Conservation (phyloP, 1,140 invertebrate species). For the Chionoecetes opilio region DNA sequence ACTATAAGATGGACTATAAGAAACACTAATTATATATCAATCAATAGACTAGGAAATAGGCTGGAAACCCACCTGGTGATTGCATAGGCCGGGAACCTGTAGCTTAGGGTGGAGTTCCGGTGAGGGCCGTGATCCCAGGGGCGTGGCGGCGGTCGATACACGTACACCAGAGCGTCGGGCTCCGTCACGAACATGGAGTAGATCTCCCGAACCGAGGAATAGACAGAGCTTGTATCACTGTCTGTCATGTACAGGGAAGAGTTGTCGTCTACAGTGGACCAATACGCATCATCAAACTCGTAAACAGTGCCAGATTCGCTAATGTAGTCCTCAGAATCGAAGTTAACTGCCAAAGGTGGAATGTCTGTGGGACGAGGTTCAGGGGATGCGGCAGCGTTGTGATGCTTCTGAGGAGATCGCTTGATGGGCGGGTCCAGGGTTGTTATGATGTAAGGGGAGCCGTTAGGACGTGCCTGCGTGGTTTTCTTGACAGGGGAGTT, state of each 20-base stretch:
- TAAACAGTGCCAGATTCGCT: constrained; percentile 42
- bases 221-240: constrained; percentile 64
- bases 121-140: background rate
- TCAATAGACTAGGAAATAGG: too few relatives aligned
- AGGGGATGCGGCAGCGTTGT: background rate
- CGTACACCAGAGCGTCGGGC: constrained; percentile 67
- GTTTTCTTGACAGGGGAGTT: background rate
- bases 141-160: constrained; percentile 65
- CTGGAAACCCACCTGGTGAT: constrained; percentile 37
- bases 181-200: constrained; percentile 65
- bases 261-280: constrained; percentile 2
- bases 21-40: too few relatives aligned
- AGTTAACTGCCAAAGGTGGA: constrained; percentile 69
- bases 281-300: background rate
- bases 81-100: constrained; percentile 51
- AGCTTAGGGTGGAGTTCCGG: constrained; percentile 42
- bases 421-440: constrained; percentile 70
- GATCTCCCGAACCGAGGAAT: constrained; percentile 66
- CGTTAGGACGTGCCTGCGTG: background rate
- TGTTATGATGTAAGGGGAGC: constrained; percentile 64
- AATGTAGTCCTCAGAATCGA: constrained; percentile 63
- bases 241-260: constrained; percentile 70
- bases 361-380: background rate
- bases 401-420: background rate
- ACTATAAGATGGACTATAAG: too few relatives aligned